Conservation (phyloP, 2,797 vertebrate species). For the Aulostomus chinensis region DNA sequence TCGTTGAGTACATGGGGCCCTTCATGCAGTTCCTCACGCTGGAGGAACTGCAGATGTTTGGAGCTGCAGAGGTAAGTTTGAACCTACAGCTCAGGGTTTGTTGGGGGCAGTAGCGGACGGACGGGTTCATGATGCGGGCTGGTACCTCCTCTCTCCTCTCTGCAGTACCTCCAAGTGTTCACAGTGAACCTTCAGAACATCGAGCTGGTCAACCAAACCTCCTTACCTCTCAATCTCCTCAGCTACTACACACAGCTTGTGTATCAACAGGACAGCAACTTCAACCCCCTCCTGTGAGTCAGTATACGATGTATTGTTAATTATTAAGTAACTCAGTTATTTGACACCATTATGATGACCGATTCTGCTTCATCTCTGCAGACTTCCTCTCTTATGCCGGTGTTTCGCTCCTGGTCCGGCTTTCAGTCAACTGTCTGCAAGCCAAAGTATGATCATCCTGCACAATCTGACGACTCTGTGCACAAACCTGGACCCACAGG, state of each 20-base stretch:
- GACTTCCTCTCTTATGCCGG: conserved; percentile 61
- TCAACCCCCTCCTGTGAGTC: conserved; percentile 75
- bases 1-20: conserved; percentile 71
- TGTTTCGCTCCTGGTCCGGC: conserved; percentile 64
- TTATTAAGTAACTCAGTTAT: too few species aligned
- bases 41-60: conserved; percentile 62
- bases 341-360: too few species aligned
- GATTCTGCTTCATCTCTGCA: conserved; percentile 30
- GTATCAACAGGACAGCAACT: conserved; percentile 66
- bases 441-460: conserved; percentile 37
- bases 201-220: conserved; percentile 52
- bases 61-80: conserved; percentile 65
- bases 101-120: too few species aligned
- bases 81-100: too few species aligned
- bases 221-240: conserved; percentile 57
- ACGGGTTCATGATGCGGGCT: too few species aligned
- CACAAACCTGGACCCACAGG: conserved; percentile 56
- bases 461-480: conserved; percentile 51
- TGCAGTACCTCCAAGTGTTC: conserved; percentile 69
- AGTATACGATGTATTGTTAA: too few species aligned
- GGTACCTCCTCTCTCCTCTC: too few species aligned
- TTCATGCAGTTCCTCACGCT: conserved; percentile 72
- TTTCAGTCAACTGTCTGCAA: conserved; percentile 50
- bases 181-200: conserved; percentile 69
- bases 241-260: conserved; percentile 64